These are phyloP conservation scores for Murina feae DNA, from an alignment of 2,113 vertebrate genomes.

Conservation along the genomic window DNA sequence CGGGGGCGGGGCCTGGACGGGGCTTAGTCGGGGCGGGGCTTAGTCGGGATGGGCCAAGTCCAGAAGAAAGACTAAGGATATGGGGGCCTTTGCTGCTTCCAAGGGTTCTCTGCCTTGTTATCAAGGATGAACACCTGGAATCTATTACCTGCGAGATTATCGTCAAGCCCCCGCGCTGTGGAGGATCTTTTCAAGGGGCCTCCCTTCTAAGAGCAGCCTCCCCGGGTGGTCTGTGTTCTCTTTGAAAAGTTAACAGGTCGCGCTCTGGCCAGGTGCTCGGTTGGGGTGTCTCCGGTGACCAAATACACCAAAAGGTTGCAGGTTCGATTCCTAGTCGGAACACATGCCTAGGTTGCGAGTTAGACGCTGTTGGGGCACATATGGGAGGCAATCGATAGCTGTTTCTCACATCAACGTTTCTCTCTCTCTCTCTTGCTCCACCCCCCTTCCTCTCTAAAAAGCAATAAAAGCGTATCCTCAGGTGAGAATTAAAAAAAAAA, in stretches of 20 bases:
- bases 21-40: constrained; percentile 19
- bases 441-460: background rate
- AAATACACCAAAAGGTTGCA: background rate
- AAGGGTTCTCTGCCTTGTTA: background rate
- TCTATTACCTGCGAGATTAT: background rate
- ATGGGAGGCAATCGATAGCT: background rate
- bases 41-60: background rate
- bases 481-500: background rate
- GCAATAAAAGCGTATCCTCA: background rate
- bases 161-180: background rate
- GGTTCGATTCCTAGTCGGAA: background rate
- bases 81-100: background rate
- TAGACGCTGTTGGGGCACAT: background rate
- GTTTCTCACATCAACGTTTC: background rate
- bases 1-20: background rate
- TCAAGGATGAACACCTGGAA: background rate
- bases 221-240: background rate
- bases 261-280: background rate
- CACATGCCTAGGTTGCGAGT: background rate
- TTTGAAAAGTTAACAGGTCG: background rate
- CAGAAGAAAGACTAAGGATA: background rate
- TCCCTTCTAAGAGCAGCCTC: background rate
- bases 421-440: background rate
- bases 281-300: background rate
- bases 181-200: background rate